Evolutionary conservation across 2,113 vertebrate genomes (phyloP).

Genomic region (Siphamia tubifer): DNA sequence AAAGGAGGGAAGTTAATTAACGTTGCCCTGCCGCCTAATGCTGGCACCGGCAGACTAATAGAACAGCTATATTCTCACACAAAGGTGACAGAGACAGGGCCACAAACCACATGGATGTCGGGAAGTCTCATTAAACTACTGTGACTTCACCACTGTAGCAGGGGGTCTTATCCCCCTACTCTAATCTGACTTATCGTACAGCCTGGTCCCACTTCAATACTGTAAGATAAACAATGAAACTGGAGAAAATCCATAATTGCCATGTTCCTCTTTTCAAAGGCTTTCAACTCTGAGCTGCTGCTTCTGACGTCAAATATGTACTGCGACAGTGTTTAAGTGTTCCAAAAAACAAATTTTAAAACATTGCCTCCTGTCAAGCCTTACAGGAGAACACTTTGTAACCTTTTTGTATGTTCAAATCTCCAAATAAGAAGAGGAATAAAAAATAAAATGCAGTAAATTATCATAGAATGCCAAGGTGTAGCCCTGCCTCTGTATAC

Average conservation of each 20-base stretch:
- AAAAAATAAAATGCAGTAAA: conserved; percentile 5
- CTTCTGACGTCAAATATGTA: conserved; percentile 26
- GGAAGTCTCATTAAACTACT: conserved; percentile 60
- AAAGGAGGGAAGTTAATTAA: conserved; percentile 75
- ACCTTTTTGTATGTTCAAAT: not conserved
- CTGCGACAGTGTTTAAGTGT: conserved; percentile 3
- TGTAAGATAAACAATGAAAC: conserved; percentile 65
- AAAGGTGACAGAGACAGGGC: conserved; percentile 47
- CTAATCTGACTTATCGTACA: conserved; percentile 50
- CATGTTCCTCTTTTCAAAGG: conserved; percentile 56
- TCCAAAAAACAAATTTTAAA: conserved; percentile 3
- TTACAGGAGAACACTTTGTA: not conserved
- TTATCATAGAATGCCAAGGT: conserved; percentile 19
- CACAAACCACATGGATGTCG: conserved; percentile 19
- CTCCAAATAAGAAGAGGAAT: not conserved
- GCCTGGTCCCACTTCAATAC: conserved; percentile 38
- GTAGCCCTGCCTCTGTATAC: conserved; percentile 21
- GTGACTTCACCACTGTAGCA: conserved; percentile 53
- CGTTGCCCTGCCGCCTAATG: conserved; percentile 38
- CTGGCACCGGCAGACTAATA: conserved; percentile 63
- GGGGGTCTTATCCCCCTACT: conserved; percentile 34
- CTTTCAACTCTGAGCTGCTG: not conserved
- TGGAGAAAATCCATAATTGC: conserved; percentile 59
- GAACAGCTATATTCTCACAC: conserved; percentile 55
- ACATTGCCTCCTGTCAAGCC: not conserved